Percentiles rank a stretch among this genome's conserved stretches.
Conservation (phyloP, 37 sponge, comb jelly and placozoan genomes). For the Chondrosia reniformis region DNA sequence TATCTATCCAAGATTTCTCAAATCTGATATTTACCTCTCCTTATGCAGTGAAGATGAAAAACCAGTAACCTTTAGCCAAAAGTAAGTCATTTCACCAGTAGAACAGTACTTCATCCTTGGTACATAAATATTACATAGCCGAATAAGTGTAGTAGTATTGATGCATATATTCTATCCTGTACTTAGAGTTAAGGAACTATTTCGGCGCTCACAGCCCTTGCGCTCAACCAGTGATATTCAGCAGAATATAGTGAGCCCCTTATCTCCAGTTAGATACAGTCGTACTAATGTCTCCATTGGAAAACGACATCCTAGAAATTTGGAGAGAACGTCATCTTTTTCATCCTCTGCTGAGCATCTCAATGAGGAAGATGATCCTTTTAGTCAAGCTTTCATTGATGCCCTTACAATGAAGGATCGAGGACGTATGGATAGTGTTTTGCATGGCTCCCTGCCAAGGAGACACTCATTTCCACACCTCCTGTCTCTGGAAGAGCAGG, state of each 20-base stretch:
- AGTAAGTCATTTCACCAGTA: background rate
- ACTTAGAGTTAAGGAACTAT: constrained; percentile 5
- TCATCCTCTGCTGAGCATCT: constrained; percentile 13
- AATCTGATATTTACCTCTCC: constrained; percentile 36
- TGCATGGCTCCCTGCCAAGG: background rate
- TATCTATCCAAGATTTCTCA: constrained; percentile 83
- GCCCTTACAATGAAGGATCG: constrained; percentile 20
- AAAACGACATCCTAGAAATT: background rate
- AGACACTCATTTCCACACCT: background rate
- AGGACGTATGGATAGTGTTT: constrained; percentile 8
- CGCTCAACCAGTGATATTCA: background rate
- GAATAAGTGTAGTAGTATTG: too few species aligned
- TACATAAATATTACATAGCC: background rate
- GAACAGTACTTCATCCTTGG: background rate
- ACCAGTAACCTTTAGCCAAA: background rate
- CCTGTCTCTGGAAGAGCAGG: background rate
- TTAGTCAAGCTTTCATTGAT: constrained; percentile 50
- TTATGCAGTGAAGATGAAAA: background rate
- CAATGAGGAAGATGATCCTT: constrained; percentile 6
- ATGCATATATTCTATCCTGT: background rate
- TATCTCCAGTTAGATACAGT: constrained; percentile 14
- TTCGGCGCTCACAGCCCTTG: background rate
- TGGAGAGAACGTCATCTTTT: background rate
- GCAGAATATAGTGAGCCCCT: background rate
- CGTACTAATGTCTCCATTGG: constrained; percentile 7